Conservation (phyloP, 2,888 invertebrate genomes). For the Pandemis corylana region DNA sequence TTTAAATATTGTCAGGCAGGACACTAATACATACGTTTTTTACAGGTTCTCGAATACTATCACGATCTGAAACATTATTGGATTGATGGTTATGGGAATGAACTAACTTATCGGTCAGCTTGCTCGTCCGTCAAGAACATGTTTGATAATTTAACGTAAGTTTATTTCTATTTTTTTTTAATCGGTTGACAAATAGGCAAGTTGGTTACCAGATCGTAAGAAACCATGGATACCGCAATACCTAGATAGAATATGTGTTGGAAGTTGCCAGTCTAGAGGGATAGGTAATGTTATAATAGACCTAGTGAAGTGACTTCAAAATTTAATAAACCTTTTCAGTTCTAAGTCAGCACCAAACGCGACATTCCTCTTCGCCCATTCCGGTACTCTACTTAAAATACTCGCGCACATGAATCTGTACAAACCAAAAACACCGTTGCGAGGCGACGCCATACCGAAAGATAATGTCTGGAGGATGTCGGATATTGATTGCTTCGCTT, state of each 20-base stretch:
- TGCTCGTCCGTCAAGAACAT: conserved; percentile 90
- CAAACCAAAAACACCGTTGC: conserved; percentile 86
- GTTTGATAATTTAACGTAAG: conserved; percentile 88
- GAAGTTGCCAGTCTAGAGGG: too few relatives aligned
- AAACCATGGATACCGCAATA: too few relatives aligned
- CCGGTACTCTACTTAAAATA: conserved; percentile 91
- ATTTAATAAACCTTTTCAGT: conserved; percentile 52
- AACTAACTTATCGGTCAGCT: conserved; percentile 90
- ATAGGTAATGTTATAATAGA: too few relatives aligned
- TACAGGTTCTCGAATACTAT: conserved; percentile 89
- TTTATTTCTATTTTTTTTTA: not conserved
- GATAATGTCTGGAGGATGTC: conserved; percentile 85
- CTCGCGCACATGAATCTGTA: conserved; percentile 90
- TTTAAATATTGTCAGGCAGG: too few relatives aligned
- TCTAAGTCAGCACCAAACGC: conserved; percentile 69
- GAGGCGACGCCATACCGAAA: conserved; percentile 77
- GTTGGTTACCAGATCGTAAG: too few relatives aligned
- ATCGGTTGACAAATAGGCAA: too few relatives aligned
- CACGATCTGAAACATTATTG: conserved; percentile 93
- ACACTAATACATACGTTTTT: conserved; percentile 37
- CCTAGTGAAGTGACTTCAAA: too few relatives aligned
- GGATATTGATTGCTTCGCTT: conserved; percentile 91
- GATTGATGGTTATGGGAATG: conserved; percentile 92
- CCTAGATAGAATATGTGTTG: too few relatives aligned
- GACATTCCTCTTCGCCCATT: conserved; percentile 92